These are phyloP conservation scores for Liasis olivaceus DNA, from an alignment of 2,797 vertebrate species.

Conservation along the genomic window DNA sequence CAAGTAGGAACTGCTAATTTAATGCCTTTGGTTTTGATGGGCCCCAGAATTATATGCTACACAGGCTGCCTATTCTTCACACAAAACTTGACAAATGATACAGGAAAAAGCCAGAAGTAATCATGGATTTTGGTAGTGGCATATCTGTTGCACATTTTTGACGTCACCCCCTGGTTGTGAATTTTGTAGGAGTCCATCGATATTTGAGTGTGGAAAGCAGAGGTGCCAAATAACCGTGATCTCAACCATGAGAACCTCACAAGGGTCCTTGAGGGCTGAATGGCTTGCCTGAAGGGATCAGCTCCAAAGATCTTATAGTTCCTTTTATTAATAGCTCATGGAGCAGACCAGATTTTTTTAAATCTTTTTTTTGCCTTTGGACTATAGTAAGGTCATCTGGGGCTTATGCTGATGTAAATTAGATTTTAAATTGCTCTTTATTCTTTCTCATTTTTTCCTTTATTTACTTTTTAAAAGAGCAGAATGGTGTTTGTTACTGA, in stretches of 20 bases:
- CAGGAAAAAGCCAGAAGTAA: not conserved
- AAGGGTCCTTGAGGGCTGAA: not conserved
- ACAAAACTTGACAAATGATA: not conserved
- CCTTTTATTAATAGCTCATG: not conserved
- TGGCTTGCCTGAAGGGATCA: not conserved
- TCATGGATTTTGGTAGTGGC: not conserved
- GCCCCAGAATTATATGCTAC: not conserved
- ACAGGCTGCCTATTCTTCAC: not conserved
- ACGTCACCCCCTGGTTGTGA: not conserved
- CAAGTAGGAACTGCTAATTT: not conserved
- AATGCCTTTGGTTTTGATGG: not conserved
- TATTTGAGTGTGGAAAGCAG: not conserved
- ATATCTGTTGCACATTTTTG: not conserved
- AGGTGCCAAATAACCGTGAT: not conserved
- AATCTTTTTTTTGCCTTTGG: not conserved
- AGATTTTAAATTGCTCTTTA: not conserved
- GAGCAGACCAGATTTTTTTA: not conserved
- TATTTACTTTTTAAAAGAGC: not conserved
- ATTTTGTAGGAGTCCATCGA: not conserved
- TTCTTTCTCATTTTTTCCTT: not conserved
- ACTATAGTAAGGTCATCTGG: not conserved
- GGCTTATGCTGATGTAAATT: not conserved
- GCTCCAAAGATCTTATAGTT: not conserved
- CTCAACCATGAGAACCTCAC: not conserved
- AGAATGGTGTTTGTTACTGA: not conserved